Percentiles rank a stretch among this genome's conserved stretches.
Conservation (phyloP, 1,140 invertebrate species). For the Heliothis subflexa region DNA sequence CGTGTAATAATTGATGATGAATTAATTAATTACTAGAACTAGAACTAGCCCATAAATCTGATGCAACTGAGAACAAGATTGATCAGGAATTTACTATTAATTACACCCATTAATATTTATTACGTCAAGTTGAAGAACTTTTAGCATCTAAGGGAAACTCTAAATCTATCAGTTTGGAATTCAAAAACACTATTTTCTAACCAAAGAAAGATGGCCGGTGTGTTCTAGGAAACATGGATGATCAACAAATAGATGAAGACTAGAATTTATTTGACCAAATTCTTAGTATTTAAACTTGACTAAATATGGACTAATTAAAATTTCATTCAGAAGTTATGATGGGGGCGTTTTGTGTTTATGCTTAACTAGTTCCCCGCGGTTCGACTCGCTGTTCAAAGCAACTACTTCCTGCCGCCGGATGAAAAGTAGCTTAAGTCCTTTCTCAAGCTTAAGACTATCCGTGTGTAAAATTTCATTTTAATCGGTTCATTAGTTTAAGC, state of each 20-base stretch:
- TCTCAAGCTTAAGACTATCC: too few species aligned
- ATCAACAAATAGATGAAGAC: constrained; percentile 19
- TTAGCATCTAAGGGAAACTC: constrained; percentile 30
- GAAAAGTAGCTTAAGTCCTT: too few species aligned
- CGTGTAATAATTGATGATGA: background rate
- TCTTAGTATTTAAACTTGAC: constrained; percentile 17
- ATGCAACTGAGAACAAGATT: background rate
- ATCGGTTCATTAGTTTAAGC: too few species aligned
- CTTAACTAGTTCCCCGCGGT: background rate
- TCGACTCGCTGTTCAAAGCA: too few species aligned
- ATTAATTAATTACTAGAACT: background rate
- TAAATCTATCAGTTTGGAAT: constrained; percentile 33
- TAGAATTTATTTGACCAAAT: constrained; percentile 33
- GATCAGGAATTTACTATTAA: constrained; percentile 8
- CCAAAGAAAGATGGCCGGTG: background rate
- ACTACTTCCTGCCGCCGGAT: too few species aligned
- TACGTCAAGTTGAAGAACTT: constrained; percentile 1
- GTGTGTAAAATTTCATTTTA: too few species aligned
- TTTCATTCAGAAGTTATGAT: constrained; percentile 54
- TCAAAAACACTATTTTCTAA: constrained; percentile 19
- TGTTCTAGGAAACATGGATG: constrained; percentile 9
- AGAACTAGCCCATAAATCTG: background rate
- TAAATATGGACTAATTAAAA: constrained; percentile 42
- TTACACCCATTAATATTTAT: constrained; percentile 7
- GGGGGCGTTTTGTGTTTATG: constrained; percentile 33